phyloP scores from a whole-genome alignment of 2,113 vertebrate genomes.

The Dipodomys merriami region DNA sequence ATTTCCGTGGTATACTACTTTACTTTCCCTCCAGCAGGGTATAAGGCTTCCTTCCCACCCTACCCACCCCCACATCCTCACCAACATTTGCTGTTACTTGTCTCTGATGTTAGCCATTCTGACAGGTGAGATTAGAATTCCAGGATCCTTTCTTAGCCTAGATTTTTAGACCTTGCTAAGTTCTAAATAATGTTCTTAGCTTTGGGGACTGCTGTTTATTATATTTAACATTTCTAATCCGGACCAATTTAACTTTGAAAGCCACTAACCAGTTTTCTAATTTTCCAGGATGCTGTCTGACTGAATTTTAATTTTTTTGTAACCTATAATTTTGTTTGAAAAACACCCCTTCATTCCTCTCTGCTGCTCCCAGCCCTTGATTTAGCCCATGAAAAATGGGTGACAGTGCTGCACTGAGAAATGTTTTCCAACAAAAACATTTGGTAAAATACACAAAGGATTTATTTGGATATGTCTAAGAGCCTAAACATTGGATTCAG shows the following conservation, averaged over 20 bases:
- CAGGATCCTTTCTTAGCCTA: constrained; percentile 3
- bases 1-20: too few species aligned
- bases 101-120: too few species aligned
- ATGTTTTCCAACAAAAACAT: constrained; percentile 77
- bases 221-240: background rate
- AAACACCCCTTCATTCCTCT: constrained; percentile 17
- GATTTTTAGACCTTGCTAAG: background rate
- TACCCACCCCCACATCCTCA: too few species aligned
- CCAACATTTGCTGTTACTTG: too few species aligned
- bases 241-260: constrained; percentile 57
- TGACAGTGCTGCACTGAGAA: constrained; percentile 66
- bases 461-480: constrained; percentile 72
- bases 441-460: constrained; percentile 68
- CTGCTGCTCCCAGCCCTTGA: constrained; percentile 54
- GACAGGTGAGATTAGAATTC: too few species aligned
- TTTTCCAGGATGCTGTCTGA: constrained; percentile 47
- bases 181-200: constrained; percentile 51
- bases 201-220: constrained; percentile 48
- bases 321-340: constrained; percentile 48
- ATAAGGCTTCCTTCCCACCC: too few species aligned
- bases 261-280: constrained; percentile 49
- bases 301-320: constrained; percentile 35
- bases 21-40: too few species aligned
- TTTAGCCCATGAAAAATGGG: constrained; percentile 72
- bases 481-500: constrained; percentile 72